Base-by-base conservation (phyloP, 2,113 vertebrate genomes). In the Chroicocephalus ridibundus region DNA sequence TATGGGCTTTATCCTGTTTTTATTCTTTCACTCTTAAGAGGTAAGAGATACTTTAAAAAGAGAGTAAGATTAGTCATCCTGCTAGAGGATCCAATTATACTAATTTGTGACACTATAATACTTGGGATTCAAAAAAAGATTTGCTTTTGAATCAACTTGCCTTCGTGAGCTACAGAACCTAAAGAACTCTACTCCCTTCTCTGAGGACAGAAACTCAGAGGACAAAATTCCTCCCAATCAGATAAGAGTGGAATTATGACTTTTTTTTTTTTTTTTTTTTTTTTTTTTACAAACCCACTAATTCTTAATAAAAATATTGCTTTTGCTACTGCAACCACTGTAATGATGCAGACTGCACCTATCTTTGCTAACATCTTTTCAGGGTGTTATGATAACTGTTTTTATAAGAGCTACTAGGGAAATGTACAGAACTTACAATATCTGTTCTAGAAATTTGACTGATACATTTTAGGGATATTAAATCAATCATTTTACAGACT, bases 1-100 rank as follows among this genome's bases (percentile, higher is more conserved):
- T 97, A 74, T 89, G 57, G 92, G 96, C 90, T 97, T 97, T 97
- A 93, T 91, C 77, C 61, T 95, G 70, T 42, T 98, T 97, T 96
- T 85, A 88, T 95, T 94, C 78, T 84, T 82, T 86, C 61, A 70
- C 57, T 90, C 92, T 94, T 91, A 82, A 26, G 52, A 97, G 82
- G 74, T 76, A 94, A 95, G 52, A 91, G 64, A 82, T 79, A 81
- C 55, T 93, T 90, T 34, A 17, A 61, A 80, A 82, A 54, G 11
- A 89, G 42, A 61, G n/a, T 69, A 85, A 88, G 94, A 96, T 76
- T 89, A 88, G 36, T 47, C 58, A 95, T 68, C 17, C 44, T 91
- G 68, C 58, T 71, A 80, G 66, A 94, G 55, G 55, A 95, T 90
- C 64, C 69, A 88, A 10, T 95, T 90, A 86, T 22, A 83, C 66